These are phyloP conservation scores for Coenonympha glycerion DNA, from an alignment of 2,888 invertebrate species.

Conservation along the genomic window DNA sequence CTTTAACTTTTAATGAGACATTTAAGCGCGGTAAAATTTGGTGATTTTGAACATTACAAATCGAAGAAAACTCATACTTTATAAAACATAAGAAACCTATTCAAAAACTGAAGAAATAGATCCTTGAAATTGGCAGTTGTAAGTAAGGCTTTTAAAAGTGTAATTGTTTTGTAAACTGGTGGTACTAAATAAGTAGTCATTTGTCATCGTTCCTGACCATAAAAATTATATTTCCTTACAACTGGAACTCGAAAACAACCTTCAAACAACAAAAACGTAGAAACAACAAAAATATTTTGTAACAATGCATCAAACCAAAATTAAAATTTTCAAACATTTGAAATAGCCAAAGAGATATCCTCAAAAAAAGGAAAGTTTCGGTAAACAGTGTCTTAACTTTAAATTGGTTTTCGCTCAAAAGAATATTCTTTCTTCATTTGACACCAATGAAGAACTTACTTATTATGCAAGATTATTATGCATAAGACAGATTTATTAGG, in stretches of 20 bases:
- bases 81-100: too few species aligned
- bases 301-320: slow-evolving; percentile 29
- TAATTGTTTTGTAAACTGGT: too few species aligned
- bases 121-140: too few species aligned
- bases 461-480: slow-evolving; percentile 25
- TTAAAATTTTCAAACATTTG: slow-evolving; percentile 30
- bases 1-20: background rate
- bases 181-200: too few species aligned
- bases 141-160: too few species aligned
- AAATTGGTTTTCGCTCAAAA: slow-evolving; percentile 46
- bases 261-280: too few species aligned
- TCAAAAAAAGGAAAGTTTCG: slow-evolving; percentile 44
- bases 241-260: too few species aligned
- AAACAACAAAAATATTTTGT: too few species aligned
- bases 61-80: background rate
- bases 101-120: too few species aligned
- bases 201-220: too few species aligned
- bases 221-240: too few species aligned
- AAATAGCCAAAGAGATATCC: slow-evolving; percentile 48
- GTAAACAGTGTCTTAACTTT: slow-evolving; percentile 54
- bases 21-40: background rate
- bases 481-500: slow-evolving; percentile 10
- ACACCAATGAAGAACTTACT: slow-evolving; percentile 33
- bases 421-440: slow-evolving; percentile 39
- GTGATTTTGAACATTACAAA: too few species aligned